Evolutionary conservation across 1,140 invertebrate genomes (phyloP), one percentile per base, ranked within the genome.

Genomic region (Drosophila repleta): DNA sequence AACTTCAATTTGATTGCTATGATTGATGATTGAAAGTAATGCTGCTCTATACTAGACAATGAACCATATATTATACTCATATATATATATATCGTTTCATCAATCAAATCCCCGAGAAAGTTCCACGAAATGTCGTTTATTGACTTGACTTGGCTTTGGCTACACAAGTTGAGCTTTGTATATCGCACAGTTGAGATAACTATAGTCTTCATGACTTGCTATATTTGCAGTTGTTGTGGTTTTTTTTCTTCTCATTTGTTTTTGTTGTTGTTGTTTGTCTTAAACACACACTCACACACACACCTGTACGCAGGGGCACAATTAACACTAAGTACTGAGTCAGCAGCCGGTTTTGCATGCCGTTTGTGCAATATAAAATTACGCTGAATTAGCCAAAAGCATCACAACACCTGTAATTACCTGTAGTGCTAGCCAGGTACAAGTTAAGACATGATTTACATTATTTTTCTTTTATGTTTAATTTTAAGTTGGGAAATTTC

Each of bases 321-420:
- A 6, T 45, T 52, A 39, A 29, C 51, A 56, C 61, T 56, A 17
- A 8, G 15, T 29, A 80, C 45, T 84, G 81, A 84, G 82, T 84
- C 81, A 84, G 62, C 77, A 84, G 82, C 78, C 82, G 82, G 82
- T 85, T 85, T 80, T 87, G 77, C 65, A 84, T 65, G 64, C 60
- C 49, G 26, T 49, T 37, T 67, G 32, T 67, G 51, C 56, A 68
- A 73, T 73, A 73, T 51, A 60, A 52, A 68, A 57, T 79, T 74
- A 65, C 53, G 52, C 60, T 29, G 65, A 70, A 81, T 87, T 77
- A 67, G 43, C 43, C 71, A 58, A 78, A 87, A 87, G 74, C 49
- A 64, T 61, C 63, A 64, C 49, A 76, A 64, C 49, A 76, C 17
- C 39, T 26, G 53, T 81, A 84, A 85, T 81, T 84, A 84, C 73